Conservation (phyloP, 2,113 vertebrate species). For the Ophiodon elongatus region DNA sequence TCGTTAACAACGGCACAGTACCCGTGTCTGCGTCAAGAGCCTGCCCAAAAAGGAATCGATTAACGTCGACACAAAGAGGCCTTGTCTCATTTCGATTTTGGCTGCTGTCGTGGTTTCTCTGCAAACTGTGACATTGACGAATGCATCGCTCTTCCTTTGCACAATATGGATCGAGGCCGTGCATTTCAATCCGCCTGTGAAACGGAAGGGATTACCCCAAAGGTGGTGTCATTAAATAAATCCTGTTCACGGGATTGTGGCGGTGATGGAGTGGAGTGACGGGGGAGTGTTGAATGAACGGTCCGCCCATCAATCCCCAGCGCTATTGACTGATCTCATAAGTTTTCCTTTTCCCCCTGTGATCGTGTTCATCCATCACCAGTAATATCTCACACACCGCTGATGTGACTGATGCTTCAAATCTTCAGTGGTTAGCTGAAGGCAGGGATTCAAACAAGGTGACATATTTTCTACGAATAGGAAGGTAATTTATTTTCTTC, state of each 20-base stretch:
- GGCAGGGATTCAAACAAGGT: neutral
- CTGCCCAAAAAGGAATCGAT: slow-evolving; percentile 21
- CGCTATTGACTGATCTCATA: slow-evolving; percentile 5
- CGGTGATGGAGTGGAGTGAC: slow-evolving; percentile 30
- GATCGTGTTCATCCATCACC: slow-evolving; percentile 10
- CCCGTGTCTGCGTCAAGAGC: slow-evolving; percentile 19
- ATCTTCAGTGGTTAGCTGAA: neutral
- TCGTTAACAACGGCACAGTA: slow-evolving; percentile 13
- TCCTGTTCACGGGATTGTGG: neutral
- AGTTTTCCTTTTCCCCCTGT: neutral
- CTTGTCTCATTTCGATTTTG: slow-evolving; percentile 28
- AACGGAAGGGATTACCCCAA: neutral
- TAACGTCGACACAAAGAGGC: neutral
- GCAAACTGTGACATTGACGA: slow-evolving; percentile 45
- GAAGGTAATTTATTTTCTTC: neutral
- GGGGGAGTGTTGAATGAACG: neutral
- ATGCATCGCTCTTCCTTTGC: slow-evolving; percentile 38
- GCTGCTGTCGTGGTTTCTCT: slow-evolving; percentile 26
- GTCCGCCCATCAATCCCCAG: slow-evolving; percentile 10
- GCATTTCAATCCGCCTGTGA: neutral
- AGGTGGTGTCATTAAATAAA: slow-evolving; percentile 23
- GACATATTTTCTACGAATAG: neutral
- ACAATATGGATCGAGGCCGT: slow-evolving; percentile 18
- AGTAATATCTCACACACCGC: neutral
- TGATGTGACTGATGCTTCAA: neutral